Conservation (phyloP, 2,888 invertebrate genomes). For the Gymnocheta viridis region DNA sequence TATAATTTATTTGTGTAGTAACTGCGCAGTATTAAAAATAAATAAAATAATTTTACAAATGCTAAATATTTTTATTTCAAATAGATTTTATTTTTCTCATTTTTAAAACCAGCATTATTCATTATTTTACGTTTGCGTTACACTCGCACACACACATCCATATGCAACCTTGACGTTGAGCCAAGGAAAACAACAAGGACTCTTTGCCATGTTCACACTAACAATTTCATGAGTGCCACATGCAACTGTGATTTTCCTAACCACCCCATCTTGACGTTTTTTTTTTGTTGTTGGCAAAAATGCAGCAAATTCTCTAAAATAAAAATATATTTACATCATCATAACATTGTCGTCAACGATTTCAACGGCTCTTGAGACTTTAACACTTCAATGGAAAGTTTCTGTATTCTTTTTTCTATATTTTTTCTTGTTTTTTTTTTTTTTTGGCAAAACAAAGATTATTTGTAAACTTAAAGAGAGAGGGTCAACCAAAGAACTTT, state of each 20-base stretch:
- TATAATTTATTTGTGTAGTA: conserved; percentile 43
- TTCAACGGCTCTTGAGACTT: conserved; percentile 65
- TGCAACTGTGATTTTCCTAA: conserved; percentile 35
- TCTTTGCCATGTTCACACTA: conserved; percentile 5
- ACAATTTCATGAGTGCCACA: conserved; percentile 25
- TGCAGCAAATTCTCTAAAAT: conserved; percentile 32
- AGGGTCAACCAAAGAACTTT: conserved; percentile 41
- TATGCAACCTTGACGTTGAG: conserved; percentile 67
- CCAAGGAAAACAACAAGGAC: conserved; percentile 50
- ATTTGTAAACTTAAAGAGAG: conserved; percentile 5
- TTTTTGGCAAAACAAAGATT: conserved; percentile 17
- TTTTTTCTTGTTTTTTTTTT: neutral
- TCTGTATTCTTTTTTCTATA: neutral
- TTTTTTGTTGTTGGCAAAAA: conserved; percentile 3
- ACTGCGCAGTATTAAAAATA: conserved; percentile 58
- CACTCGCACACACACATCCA: neutral
- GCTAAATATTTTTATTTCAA: conserved; percentile 33
- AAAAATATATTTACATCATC: conserved; percentile 14
- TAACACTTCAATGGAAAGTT: conserved; percentile 61
- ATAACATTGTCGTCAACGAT: conserved; percentile 33
- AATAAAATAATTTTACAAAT: conserved; percentile 55
- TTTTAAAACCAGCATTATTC: conserved; percentile 19
- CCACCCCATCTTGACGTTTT: conserved; percentile 27
- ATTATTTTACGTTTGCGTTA: conserved; percentile 41
- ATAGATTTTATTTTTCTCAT: conserved; percentile 13